Evolutionary conservation across 2,113 vertebrate species (phyloP).

Genomic region (Brachirus orientalis): DNA sequence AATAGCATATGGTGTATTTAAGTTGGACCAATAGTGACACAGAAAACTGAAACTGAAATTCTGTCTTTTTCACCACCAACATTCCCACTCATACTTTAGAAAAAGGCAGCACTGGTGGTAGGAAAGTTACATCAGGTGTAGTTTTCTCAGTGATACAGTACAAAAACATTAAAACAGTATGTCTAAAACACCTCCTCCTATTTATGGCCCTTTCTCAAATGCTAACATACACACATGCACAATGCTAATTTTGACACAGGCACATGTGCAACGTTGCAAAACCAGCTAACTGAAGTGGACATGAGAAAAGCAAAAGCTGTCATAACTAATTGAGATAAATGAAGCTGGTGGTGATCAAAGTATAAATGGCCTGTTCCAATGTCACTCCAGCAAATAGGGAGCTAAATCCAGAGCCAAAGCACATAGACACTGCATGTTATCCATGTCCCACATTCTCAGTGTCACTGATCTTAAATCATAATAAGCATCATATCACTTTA

Average conservation of each 20-base stretch:
- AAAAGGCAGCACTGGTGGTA: not conserved
- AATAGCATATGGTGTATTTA: constrained; percentile 45
- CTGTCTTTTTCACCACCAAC: not conserved
- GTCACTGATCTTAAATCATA: constrained; percentile 14
- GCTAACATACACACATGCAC: not conserved
- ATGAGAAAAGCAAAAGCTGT: constrained; percentile 76
- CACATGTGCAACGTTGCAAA: constrained; percentile 28
- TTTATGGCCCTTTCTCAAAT: constrained; percentile 2
- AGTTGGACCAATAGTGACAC: constrained; percentile 24
- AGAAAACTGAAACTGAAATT: constrained; percentile 22
- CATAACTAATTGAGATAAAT: constrained; percentile 82
- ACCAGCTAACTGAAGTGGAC: constrained; percentile 69
- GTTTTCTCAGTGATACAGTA: too few species aligned
- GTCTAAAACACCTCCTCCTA: not conserved
- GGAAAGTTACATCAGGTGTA: too few species aligned
- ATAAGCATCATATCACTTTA: not conserved
- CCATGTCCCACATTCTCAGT: constrained; percentile 36
- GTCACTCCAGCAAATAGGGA: constrained; percentile 56
- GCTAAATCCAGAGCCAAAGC: constrained; percentile 1
- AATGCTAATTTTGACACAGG: constrained; percentile 33
- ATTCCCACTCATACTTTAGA: not conserved
- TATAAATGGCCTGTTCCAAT: constrained; percentile 66
- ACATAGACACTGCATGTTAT: constrained; percentile 28
- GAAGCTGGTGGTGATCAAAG: constrained; percentile 69
- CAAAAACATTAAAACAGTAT: too few species aligned